Base-by-base conservation (phyloP, 2,113 vertebrate species). In the Pristiophorus japonicus region DNA sequence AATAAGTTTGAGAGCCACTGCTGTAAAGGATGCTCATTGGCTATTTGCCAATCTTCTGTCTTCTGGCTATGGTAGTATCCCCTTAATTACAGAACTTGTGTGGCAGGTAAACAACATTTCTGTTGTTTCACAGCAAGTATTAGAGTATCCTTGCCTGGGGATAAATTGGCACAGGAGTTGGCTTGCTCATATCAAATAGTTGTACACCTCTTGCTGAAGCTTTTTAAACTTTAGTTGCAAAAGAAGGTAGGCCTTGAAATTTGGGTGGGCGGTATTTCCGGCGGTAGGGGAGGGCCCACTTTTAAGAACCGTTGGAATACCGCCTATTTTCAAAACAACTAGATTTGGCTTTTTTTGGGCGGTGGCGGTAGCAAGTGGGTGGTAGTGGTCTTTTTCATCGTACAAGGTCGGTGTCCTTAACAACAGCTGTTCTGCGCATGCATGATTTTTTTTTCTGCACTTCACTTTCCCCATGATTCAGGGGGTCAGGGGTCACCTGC, bases 21-120 rank as follows among this genome's bases (percentile, higher is more conserved):
- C 67, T 27, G 4, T 24, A 27, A 87, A 24, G n/a, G 22, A 87
- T 24, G 84, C 51, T 90, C 8, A 51, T 90, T 6, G 47, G 47
- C 47, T 55, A 24, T 24, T 59, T 90, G 18, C 42, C 42, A 87
- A 24, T 18, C 45, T 51, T 87, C 42, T 47, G 27, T 30, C 8
- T 55, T 8, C 22, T 90, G 87, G 7, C 87, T 51, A 27, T 47
- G 22, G 78, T 51, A 51, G 24, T 2, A 87, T 87, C 84, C 84
- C 16, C 84, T 51, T 87, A 87, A 87, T 87, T 87, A 87, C 34
- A 84, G 78, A 87, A 87, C 30, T 55, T 30, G 27, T 90, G 87
- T 24, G 3, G 38, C 84, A 87, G 84, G 84, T 24, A 90, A 59
- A 34, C 47, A 90, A 59, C 3, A 59, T 90, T 90, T 55, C 47